A percentile compares a stretch with the other conserved stretches of the same genome.
phyloP scores from a whole-genome alignment of 2,113 vertebrate species.

The Engraulis encrasicolus region DNA sequence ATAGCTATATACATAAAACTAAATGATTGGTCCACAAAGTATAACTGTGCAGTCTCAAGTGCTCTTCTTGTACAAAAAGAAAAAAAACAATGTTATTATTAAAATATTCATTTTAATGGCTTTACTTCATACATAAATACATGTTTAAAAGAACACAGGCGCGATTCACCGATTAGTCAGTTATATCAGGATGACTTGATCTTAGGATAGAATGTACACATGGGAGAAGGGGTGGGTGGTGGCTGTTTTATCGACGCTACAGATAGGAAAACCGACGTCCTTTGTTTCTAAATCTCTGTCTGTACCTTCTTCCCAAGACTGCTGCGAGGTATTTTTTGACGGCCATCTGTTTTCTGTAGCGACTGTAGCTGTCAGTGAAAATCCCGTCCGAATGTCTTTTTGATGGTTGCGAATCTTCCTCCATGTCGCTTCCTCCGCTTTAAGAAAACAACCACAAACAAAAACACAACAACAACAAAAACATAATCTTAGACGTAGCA shows the following conservation, averaged over 20 bases:
- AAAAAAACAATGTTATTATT: constrained; percentile 99
- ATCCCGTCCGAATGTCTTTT: constrained; percentile 98
- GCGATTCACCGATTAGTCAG: constrained; percentile 91
- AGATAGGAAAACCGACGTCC: constrained; percentile 97
- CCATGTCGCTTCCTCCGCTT: constrained; percentile 81
- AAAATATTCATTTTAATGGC: constrained; percentile 99
- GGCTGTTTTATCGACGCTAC: constrained; percentile 86
- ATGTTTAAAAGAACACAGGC: constrained; percentile 98
- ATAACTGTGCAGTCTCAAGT: constrained; percentile 99
- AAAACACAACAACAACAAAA: too few species aligned
- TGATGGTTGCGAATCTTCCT: constrained; percentile 89
- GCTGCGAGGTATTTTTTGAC: constrained; percentile 99
- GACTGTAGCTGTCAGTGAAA: constrained; percentile 99
- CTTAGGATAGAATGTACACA: constrained; percentile 84
- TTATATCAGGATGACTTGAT: constrained; percentile 91
- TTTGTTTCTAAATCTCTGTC: constrained; percentile 99
- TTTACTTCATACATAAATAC: constrained; percentile 99
- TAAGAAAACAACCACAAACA: constrained; percentile 45
- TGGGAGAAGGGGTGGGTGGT: too few species aligned
- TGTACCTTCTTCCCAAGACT: constrained; percentile 99
- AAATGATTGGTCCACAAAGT: constrained; percentile 96
- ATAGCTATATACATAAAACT: constrained; percentile 88
- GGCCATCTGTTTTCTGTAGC: constrained; percentile 99
- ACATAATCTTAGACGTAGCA: neutral
- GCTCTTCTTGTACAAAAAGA: constrained; percentile 95